Evolutionary conservation across 2,113 vertebrate genomes (phyloP).

Genomic region (Sorex fumeus): DNA sequence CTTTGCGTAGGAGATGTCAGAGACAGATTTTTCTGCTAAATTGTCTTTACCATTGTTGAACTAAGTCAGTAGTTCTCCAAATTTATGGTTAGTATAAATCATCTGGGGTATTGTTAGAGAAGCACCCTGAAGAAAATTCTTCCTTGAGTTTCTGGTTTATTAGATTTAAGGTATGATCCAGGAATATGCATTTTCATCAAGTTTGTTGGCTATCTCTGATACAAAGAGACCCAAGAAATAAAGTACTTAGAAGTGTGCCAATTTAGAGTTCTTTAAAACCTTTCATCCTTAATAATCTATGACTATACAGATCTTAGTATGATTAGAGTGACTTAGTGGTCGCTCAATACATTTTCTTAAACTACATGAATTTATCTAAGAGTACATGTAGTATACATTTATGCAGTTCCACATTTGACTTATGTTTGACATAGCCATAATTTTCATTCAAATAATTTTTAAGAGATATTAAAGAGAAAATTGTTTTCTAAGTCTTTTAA

Average conservation of each 20-base stretch:
- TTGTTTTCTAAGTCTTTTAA: neutral
- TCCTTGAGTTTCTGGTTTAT: neutral
- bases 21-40: neutral
- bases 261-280: conserved; percentile 32
- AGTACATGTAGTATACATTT: neutral
- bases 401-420: neutral
- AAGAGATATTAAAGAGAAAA: too few relatives aligned
- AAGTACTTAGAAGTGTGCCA: neutral
- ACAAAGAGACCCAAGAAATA: neutral
- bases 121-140: neutral
- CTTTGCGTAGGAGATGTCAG: neutral
- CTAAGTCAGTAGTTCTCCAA: neutral
- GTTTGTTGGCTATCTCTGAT: conserved; percentile 3
- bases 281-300: neutral
- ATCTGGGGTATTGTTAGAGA: neutral
- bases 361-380: neutral
- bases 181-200: neutral
- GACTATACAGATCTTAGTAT: neutral
- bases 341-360: neutral
- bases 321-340: neutral
- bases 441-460: neutral
- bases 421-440: neutral
- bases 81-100: neutral
- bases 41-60: neutral
- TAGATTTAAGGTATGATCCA: neutral